phyloP scores from a whole-genome alignment of 1,140 invertebrate species.

The Centruroides vittatus region DNA sequence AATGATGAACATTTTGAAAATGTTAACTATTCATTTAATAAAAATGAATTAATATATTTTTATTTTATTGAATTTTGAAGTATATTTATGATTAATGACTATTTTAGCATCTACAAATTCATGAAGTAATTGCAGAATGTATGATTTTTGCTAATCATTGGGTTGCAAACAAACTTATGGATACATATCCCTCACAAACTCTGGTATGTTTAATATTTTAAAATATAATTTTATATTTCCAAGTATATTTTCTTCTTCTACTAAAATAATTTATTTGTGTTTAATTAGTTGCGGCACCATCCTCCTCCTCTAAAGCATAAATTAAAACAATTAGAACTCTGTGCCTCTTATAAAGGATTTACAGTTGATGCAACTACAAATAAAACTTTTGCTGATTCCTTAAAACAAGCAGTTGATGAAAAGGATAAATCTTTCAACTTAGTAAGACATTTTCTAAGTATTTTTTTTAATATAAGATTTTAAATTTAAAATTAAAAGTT shows the following conservation, averaged over 20 bases:
- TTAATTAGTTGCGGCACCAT: slow-evolving; percentile 26
- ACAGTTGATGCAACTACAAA: slow-evolving; percentile 27
- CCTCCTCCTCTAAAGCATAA: slow-evolving; percentile 29
- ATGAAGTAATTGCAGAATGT: slow-evolving; percentile 36
- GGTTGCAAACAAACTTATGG: slow-evolving; percentile 30
- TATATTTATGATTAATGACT: no score
- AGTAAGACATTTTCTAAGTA: not conserved
- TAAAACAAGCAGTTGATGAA: slow-evolving; percentile 27
- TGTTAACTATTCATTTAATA: no score
- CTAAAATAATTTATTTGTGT: not conserved
- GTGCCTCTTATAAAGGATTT: slow-evolving; percentile 29
- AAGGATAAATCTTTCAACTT: slow-evolving; percentile 32
- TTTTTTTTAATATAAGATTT: no score
- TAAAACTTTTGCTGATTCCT: slow-evolving; percentile 29
- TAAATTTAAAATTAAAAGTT: no score
- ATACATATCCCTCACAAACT: slow-evolving; percentile 24
- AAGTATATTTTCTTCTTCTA: no score
- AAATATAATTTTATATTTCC: not conserved
- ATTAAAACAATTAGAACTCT: slow-evolving; percentile 31
- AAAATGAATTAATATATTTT: no score
- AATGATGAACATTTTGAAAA: no score
- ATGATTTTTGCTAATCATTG: slow-evolving; percentile 38
- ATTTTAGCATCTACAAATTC: slow-evolving; percentile 27
- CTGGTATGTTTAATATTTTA: slow-evolving; percentile 19
- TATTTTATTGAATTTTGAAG: no score